Base-by-base conservation (phyloP, 2,113 vertebrate species). In the Cyprinodon variegatus region DNA sequence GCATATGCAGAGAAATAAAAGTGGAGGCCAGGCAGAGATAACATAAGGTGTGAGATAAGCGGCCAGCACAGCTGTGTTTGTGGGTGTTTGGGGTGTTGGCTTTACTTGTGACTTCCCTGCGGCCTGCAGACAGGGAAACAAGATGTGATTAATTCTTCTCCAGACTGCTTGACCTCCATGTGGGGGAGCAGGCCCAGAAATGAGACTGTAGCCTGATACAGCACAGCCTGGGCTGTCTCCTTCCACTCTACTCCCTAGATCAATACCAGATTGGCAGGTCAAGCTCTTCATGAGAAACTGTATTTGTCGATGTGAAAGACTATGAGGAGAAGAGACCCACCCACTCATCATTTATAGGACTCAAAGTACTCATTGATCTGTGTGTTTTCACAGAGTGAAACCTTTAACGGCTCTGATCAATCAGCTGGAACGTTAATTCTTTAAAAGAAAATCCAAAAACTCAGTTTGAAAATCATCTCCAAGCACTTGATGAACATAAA, bases 81-180 rank as follows among this genome's bases (percentile, higher is more conserved):
- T 84, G 65, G 82, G 53, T 90, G 84, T 87, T 77, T 86, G 90
- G 71, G 78, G 83, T 79, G 83, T 4, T 22, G 72, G 72, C 15
- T 87, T 78, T 74, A 74, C 79, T 75, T 39, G 79, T 79, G 77
- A 78, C 87, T 86, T 89, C 76, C 76, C 83, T 40, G 46, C 69
- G 78, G 83, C 84, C 69, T 29, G 59, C 60, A 91, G 92, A 91
- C 88, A 89, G 73, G 73, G 70, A 88, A 92, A 92, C 87, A 88
- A 86, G 86, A 83, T 89, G 84, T 93, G 90, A 95, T 94, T 93
- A 91, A 94, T 94, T 91, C 82, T 81, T 82, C 87, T 90, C 85
- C 86, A 84, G 82, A 87, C 87, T 86, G 75, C 85, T 89, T 87
- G 82, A 77, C 83, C 65, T 90, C 70, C 72, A 80, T 85, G 73